Evolutionary conservation across 1,140 invertebrate genomes (phyloP), one percentile per base, ranked within the genome.

Genomic region (Drosophila prosaltans): DNA sequence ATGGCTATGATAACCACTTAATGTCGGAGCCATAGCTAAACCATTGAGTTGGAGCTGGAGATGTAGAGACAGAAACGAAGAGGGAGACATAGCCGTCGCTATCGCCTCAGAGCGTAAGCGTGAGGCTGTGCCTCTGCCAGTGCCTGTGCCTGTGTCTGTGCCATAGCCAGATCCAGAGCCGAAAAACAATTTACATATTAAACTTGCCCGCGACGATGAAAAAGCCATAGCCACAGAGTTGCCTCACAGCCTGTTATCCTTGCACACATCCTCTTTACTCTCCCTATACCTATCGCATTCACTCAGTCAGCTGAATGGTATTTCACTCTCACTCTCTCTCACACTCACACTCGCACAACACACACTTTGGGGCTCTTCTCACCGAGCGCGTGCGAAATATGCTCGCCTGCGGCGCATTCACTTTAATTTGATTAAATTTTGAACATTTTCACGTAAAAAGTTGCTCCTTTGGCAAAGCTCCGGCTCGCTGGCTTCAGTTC

Each of bases 361-460:
- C 65, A 32, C 65, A 28, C 57, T 21, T 39, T 39, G 36, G 48
- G 36, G 48, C 69, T 65, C 70, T 59, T 54, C 65, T 63, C 28
- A 66, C 67, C 70, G 57, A 51, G 65, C 72, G 76, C 84, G 86
- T 86, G 88, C 76, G 88, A 91, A 91, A 88, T 90, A 88, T 88
- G 83, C 80, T 88, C 69, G 86, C 88, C 80, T 90, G 89, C 78
- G 78, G 80, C 86, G 78, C 83, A 91, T 82, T 81, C 84, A 91
- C 89, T 91, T 91, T 91, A 91, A 91, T 91, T 91, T 91, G 89
- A 91, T 91, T 91, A 91, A 91, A 91, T 89, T 91, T 91, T 91
- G 76, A 91, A 91, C 90, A 80, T 84, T 86, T 90, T 81, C 88
- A 91, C 78, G 84, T 85, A 89, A 91, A 51, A 89, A 84, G 84